Conservation (phyloP, 2,888 invertebrate species). For the Branchellion lobata region DNA sequence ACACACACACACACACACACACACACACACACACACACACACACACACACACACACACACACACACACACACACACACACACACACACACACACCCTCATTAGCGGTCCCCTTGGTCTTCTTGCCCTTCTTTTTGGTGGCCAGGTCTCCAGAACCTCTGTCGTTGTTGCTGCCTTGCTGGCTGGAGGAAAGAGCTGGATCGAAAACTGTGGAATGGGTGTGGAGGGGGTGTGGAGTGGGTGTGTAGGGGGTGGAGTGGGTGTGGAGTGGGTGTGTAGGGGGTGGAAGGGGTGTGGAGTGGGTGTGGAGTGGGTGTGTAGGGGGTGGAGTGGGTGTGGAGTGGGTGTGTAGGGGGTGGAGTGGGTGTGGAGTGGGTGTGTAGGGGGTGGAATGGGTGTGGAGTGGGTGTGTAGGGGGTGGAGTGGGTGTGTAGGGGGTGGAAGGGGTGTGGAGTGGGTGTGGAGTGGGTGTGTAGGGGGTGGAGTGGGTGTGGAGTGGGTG, state of each 20-base stretch:
- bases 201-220: neutral
- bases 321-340: too few species aligned
- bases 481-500: too few species aligned
- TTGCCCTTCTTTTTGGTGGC: slow-evolving; percentile 32
- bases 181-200: slow-evolving; percentile 1
- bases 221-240: neutral
- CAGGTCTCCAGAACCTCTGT: slow-evolving; percentile 35
- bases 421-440: neutral
- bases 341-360: too few species aligned
- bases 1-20: neutral
- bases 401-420: neutral
- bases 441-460: too few species aligned
- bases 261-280: neutral
- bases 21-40: too few species aligned
- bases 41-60: too few species aligned
- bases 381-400: neutral
- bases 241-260: neutral
- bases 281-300: neutral
- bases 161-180: slow-evolving; percentile 9
- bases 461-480: too few species aligned
- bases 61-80: too few species aligned
- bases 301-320: too few species aligned
- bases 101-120: slow-evolving; percentile 21
- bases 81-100: too few species aligned
- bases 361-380: too few species aligned